These are phyloP conservation scores for Tetrapedia diversipes DNA, from an alignment of 2,888 invertebrate species.

Conservation along the genomic window DNA sequence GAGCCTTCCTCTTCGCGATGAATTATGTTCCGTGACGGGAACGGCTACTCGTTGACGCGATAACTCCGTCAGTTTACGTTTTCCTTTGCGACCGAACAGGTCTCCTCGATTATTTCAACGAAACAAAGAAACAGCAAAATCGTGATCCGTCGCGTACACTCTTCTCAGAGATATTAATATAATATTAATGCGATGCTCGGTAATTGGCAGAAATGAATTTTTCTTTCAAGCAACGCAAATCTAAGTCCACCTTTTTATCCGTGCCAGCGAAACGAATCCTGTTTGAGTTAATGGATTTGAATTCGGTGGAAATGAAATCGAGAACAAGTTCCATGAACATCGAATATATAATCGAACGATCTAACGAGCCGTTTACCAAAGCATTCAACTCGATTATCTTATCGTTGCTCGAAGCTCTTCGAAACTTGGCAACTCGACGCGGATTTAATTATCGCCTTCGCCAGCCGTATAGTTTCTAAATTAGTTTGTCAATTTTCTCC, in stretches of 20 bases:
- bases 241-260: too few species aligned
- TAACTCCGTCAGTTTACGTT: background rate
- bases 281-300: too few species aligned
- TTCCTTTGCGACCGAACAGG: background rate
- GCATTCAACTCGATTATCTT: constrained; percentile 50
- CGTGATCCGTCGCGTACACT: background rate
- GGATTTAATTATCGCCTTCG: constrained; percentile 52
- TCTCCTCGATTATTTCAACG: background rate
- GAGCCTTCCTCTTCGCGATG: background rate
- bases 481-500: constrained; percentile 31
- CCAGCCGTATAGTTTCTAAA: constrained; percentile 28
- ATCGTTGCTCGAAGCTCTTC: constrained; percentile 18
- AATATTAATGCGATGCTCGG: too few species aligned
- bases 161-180: background rate
- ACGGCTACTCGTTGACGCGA: background rate
- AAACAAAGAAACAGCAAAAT: background rate
- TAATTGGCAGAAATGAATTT: constrained; percentile 11
- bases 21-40: constrained; percentile 3
- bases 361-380: constrained; percentile 32
- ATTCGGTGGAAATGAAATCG: too few species aligned
- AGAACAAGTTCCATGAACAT: background rate
- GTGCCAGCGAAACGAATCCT: too few species aligned
- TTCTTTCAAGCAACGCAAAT: background rate
- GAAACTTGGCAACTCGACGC: constrained; percentile 39
- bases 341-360: constrained; percentile 7